Percentiles rank a stretch among this genome's conserved stretches.
Conservation (phyloP, 1,140 invertebrate genomes). For the Euschistus heros region DNA sequence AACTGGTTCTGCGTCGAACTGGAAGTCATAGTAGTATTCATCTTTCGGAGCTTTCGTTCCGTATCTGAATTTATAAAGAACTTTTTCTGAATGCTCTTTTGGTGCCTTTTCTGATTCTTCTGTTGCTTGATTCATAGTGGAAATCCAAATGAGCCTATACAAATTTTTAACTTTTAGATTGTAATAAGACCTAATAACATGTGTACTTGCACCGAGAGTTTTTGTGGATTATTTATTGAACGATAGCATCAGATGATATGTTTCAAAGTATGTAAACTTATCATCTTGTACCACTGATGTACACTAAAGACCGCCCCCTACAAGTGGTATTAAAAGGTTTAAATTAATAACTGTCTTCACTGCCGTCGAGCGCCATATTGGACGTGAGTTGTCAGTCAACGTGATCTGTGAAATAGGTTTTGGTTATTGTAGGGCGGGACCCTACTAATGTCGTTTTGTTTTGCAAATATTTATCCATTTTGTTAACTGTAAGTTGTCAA, state of each 20-base stretch:
- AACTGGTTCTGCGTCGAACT: neutral
- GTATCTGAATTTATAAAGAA: conserved; percentile 5
- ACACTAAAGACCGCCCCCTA: too few relatives aligned
- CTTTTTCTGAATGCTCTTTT: neutral
- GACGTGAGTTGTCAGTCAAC: conserved; percentile 29
- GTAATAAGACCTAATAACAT: too few relatives aligned
- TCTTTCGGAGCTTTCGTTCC: neutral
- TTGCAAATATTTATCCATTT: conserved; percentile 1
- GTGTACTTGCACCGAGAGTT: too few relatives aligned
- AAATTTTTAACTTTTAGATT: too few relatives aligned
- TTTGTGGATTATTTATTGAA: too few relatives aligned
- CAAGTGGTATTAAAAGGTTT: neutral
- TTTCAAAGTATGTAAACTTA: too few relatives aligned
- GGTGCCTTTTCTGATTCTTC: neutral
- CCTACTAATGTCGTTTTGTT: conserved; percentile 16
- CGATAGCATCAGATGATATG: too few relatives aligned
- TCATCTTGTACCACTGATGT: too few relatives aligned
- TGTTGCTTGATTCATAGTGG: neutral
- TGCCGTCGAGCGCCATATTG: conserved; percentile 28
- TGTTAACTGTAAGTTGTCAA: conserved; percentile 1
- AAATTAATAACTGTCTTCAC: conserved; percentile 19
- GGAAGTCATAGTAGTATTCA: neutral
- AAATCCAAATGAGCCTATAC: too few relatives aligned
- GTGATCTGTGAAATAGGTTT: conserved; percentile 15
- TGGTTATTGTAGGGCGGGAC: conserved; percentile 7